Base-by-base conservation (phyloP, 2,797 vertebrate genomes). In the Valencia hispanica region DNA sequence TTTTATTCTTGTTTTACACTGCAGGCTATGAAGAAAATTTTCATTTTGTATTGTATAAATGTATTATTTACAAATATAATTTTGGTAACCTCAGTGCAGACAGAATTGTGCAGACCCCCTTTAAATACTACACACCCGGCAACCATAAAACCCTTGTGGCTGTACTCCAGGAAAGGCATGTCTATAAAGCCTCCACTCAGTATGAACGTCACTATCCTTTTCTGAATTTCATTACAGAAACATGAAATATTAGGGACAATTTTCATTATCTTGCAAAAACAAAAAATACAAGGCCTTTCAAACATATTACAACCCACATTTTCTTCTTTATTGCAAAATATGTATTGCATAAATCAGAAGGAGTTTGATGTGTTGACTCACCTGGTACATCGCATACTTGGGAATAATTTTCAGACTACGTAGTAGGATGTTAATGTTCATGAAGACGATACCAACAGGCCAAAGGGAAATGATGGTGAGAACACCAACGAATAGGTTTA, bases 341-440 rank as follows among this genome's bases (percentile, higher is more conserved):
- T 11, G 32, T 14, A 39, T 36, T 12, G 8, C 57, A 65, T 65
- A 39, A 65, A 25, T 39, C 34, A 5, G 34, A 65, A 65, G 36
- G 36, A 65, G 34, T 25, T 51, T 14, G 8, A 61, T 3, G 57
- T 43, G 32, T 39, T 75, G 50, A 87, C 96, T 96, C 77, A 97
- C 97, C 93, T 98, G 95, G 89, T 97, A 97, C 90, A 97, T 94
- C 78, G 96, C 95, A 75, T 97, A 97, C 79, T 98, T 98, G 7
- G 96, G 95, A 74, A 96, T 83, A 61, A 97, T 96, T 36, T 94
- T 96, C 90, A 96, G 76, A 72, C 80, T 90, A 59, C 77, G 90
- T 27, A 98, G 88, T 20, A 90, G 78, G 69, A 51, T 74, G 55
- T 91, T 92, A 12, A 94, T 93, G 82, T 96, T 94, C 86, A 96